Conservation (phyloP, 2,113 vertebrate genomes). For the Cheilinus undulatus region DNA sequence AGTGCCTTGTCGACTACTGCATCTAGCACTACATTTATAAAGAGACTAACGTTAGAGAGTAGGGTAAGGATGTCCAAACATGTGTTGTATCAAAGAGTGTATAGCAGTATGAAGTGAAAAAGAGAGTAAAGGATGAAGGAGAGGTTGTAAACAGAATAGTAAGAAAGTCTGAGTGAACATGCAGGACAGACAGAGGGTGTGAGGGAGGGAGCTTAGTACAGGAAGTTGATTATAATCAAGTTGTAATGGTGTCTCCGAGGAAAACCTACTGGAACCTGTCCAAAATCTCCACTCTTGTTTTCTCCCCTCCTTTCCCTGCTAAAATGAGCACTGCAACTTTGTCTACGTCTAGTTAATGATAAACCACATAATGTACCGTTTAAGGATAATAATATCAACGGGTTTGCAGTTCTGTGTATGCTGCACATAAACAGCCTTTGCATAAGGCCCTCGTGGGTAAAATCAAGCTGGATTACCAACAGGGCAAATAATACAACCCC, state of each 20-base stretch:
- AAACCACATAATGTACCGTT: no score
- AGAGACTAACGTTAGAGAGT: slow-evolving; percentile 24
- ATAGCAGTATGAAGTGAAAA: background rate
- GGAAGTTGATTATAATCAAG: slow-evolving; percentile 56
- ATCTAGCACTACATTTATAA: slow-evolving; percentile 27
- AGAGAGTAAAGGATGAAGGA: background rate
- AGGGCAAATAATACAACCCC: no score
- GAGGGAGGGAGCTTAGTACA: slow-evolving; percentile 41
- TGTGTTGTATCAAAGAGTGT: slow-evolving; percentile 5
- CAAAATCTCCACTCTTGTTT: slow-evolving; percentile 21
- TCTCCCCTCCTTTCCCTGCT: background rate
- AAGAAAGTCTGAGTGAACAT: background rate
- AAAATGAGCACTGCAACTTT: background rate
- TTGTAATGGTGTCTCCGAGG: slow-evolving; percentile 58
- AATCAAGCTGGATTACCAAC: no score
- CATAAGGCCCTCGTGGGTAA: no score
- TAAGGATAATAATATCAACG: no score
- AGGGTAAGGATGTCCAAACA: slow-evolving; percentile 16
- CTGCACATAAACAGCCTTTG: no score
- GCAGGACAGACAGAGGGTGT: slow-evolving; percentile 14
- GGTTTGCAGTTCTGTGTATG: no score
- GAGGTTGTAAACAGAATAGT: slow-evolving; percentile 10
- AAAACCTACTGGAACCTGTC: slow-evolving; percentile 27
- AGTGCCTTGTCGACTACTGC: background rate
- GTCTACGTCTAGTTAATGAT: no score